phyloP scores from a whole-genome alignment of 92 coral and sea anemone genomes.

The Blastomussa wellsi region DNA sequence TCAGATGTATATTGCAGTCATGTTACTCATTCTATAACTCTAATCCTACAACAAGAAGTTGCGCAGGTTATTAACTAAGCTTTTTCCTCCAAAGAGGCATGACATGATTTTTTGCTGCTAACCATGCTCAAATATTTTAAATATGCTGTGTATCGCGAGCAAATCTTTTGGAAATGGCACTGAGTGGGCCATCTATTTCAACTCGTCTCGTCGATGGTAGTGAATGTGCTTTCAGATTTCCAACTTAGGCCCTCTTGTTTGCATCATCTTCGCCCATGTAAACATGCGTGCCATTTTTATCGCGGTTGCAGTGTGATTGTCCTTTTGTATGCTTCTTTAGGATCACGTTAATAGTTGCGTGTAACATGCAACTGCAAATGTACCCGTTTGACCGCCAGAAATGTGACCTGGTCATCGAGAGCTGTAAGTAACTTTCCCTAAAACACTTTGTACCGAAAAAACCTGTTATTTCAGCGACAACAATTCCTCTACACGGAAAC shows the following conservation, averaged over 20 bases:
- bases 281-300: neutral
- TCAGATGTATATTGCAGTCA: neutral
- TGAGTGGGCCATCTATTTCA: too few species aligned
- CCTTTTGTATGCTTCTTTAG: slow-evolving; percentile 5
- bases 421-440: slow-evolving; percentile 31
- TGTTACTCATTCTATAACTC: neutral
- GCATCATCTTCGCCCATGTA: neutral
- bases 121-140: too few species aligned
- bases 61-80: neutral
- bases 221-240: too few species aligned
- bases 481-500: neutral
- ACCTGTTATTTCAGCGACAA: neutral
- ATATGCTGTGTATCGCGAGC: too few species aligned
- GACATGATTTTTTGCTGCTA: neutral
- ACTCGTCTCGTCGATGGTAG: too few species aligned
- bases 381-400: slow-evolving; percentile 49
- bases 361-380: slow-evolving; percentile 46
- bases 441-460: neutral
- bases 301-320: neutral
- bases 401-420: slow-evolving; percentile 43
- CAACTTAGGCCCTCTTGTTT: neutral
- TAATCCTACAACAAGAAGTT: neutral
- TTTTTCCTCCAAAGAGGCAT: neutral
- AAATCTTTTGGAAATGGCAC: too few species aligned
- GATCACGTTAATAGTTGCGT: slow-evolving; percentile 41